Evolutionary conservation across 92 coral and sea anemone genomes (phyloP).

Genomic region (Palythoa grandis): DNA sequence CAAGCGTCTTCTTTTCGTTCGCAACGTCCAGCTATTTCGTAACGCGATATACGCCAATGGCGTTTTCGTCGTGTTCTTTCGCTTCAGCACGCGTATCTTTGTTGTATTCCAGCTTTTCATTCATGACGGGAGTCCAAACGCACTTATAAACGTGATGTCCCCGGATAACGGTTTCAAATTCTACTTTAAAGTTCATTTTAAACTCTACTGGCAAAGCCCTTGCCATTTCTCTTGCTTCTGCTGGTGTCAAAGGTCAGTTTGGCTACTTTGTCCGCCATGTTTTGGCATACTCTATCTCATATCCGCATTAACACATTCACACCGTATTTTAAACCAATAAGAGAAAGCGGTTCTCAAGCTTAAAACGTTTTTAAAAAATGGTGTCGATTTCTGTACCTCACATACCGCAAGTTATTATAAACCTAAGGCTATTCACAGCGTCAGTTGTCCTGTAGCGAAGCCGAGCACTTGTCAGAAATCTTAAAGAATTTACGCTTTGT

Average conservation of each 20-base stretch:
- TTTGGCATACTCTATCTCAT: background rate
- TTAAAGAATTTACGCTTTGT: too few relatives aligned
- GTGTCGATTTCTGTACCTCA: too few relatives aligned
- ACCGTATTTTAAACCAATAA: too few relatives aligned
- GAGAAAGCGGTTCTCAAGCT: too few relatives aligned
- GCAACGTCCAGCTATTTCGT: conserved; percentile 28
- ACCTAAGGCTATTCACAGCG: too few relatives aligned
- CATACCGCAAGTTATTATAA: too few relatives aligned
- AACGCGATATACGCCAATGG: conserved; percentile 46
- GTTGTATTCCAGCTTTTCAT: conserved; percentile 50
- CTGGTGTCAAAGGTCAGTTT: conserved; percentile 42
- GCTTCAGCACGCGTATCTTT: conserved; percentile 39
- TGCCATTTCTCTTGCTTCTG: conserved; percentile 54
- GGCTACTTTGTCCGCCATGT: conserved; percentile 26
- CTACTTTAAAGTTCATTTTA: conserved; percentile 22
- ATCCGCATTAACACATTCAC: background rate
- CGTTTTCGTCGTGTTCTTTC: conserved; percentile 48
- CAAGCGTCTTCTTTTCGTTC: too few relatives aligned
- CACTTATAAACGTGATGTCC: conserved; percentile 47
- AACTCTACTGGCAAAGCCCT: conserved; percentile 62
- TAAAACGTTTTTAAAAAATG: too few relatives aligned
- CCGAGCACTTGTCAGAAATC: too few relatives aligned
- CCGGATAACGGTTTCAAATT: conserved; percentile 47
- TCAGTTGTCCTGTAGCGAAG: too few relatives aligned
- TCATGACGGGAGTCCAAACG: conserved; percentile 50